Base-by-base conservation (phyloP, 2,888 invertebrate species). In the Leistus spinibarbis region DNA sequence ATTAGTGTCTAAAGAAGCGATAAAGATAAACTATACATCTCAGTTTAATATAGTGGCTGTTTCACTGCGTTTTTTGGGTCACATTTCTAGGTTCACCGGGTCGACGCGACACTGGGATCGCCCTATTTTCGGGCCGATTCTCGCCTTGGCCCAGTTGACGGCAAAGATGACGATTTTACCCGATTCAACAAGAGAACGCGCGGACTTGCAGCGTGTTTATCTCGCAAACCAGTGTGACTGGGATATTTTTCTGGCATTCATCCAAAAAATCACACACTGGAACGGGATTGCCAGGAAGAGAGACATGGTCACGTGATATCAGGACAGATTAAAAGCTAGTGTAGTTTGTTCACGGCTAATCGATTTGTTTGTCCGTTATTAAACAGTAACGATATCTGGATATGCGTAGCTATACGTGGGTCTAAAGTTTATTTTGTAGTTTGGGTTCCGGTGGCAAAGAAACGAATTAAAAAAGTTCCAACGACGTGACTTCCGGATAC, bases 291-390 rank as follows among this genome's bases (percentile, higher is more conserved):
- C 20, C 20, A 22, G 60, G 19, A 22, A 10, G 60, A 22, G 20
- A 60, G 17, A 60, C 17, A 60, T 22, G 13, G 60, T 19, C 19
- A 20, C 60, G 60, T 22, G n/a, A 60, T 60, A 22, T 16, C 22
- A 10, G 60, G 19, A 19, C 60, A 22, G n/a, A 60, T 60, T 60
- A 60, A 22, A 19, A 20, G 13, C 60, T 10, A 60, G 40, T 40
- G 40, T 60, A 60, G 60, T 60, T 60, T 60, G 60, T 60, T 60
- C 60, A 16, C 60, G 19, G 19, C 22, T 60, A 60, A 60, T 60
- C 60, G 60, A 60, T 60, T 60, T 60, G 60, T 60, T 60, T 60
- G 60, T 22, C 60, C 19, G 60, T 3, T 60, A 60, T 60, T 60
- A 60, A 60, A n/a, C 19, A 60, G 60, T 19, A 60, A 13, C n/a